These are phyloP conservation scores for Perodicticus potto DNA, from an alignment of 2,797 vertebrate species.

Conservation along the genomic window DNA sequence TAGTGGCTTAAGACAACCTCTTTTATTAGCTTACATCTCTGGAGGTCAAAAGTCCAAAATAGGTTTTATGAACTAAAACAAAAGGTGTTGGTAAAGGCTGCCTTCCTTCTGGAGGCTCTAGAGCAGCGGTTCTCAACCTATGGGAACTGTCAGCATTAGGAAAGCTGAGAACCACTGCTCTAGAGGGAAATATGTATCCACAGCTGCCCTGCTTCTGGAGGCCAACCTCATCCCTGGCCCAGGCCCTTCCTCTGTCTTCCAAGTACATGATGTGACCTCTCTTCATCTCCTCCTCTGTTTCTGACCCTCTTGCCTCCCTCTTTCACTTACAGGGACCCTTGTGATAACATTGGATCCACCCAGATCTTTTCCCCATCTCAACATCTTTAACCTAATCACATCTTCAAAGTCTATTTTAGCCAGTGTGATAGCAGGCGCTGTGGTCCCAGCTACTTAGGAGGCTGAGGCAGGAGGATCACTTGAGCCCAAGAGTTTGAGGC, in stretches of 20 bases:
- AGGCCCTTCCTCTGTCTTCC: fast-evolving
- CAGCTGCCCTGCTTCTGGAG: background rate
- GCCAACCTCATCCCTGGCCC: background rate
- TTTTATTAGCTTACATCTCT: background rate
- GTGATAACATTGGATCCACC: background rate
- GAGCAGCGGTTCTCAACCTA: too few relatives aligned
- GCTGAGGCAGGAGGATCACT: too few relatives aligned
- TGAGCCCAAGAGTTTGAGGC: too few relatives aligned
- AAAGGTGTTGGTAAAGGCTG: fast-evolving
- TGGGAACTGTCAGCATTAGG: too few relatives aligned
- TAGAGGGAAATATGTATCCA: too few relatives aligned
- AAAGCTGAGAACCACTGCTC: too few relatives aligned
- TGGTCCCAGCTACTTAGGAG: background rate
- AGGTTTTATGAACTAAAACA: background rate
- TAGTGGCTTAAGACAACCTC: background rate
- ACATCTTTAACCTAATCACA: background rate
- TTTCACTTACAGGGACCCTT: background rate
- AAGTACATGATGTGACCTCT: background rate
- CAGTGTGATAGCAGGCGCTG: background rate
- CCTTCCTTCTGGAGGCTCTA: background rate
- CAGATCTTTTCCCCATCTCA: background rate
- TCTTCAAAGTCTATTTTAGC: background rate
- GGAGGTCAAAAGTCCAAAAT: background rate
- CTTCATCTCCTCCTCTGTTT: background rate
- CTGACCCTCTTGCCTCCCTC: background rate